Evolutionary conservation across 2,888 invertebrate genomes (phyloP).

Genomic region (Drosophila affinis): DNA sequence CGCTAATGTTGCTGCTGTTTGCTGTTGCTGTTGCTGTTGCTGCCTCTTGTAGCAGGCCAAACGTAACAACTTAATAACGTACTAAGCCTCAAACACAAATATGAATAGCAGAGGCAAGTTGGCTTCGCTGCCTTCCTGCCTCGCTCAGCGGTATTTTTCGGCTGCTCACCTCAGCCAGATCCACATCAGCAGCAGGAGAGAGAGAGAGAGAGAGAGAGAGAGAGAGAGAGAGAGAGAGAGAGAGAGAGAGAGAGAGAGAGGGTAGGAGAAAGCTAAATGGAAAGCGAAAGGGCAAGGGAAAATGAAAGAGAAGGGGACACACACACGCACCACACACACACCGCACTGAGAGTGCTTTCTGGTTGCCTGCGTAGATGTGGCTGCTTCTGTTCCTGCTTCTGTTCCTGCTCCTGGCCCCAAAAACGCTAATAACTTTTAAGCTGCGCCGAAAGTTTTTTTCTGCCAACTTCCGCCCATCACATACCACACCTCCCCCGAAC

Average conservation of each 20-base stretch:
- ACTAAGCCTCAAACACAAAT: constrained; percentile 79
- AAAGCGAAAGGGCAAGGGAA: not conserved
- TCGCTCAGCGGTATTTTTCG: constrained; percentile 64
- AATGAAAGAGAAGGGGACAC: constrained; percentile 10
- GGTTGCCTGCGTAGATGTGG: constrained; percentile 33
- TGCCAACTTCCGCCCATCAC: constrained; percentile 37
- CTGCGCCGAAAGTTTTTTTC: constrained; percentile 66
- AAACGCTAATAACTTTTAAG: constrained; percentile 80
- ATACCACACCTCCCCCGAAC: constrained; percentile 2
- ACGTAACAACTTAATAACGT: constrained; percentile 80
- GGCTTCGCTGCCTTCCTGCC: constrained; percentile 38
- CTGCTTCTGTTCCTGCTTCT: constrained; percentile 32
- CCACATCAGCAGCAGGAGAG: constrained; percentile 12
- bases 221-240: not conserved
- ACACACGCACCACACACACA: constrained; percentile 8
- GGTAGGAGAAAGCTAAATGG: not conserved
- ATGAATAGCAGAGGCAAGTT: constrained; percentile 72
- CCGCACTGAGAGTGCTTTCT: constrained; percentile 28
- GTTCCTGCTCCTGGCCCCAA: constrained; percentile 26
- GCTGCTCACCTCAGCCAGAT: constrained; percentile 63
- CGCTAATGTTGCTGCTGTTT: constrained; percentile 24
- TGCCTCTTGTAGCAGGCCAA: constrained; percentile 73
- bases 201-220: not conserved
- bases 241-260: not conserved
- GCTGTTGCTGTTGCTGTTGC: constrained; percentile 33